A percentile compares a stretch with the other conserved stretches of the same genome.
Evolutionary conservation across 1,140 invertebrate species (phyloP).

Genomic region (Psix sp.): DNA sequence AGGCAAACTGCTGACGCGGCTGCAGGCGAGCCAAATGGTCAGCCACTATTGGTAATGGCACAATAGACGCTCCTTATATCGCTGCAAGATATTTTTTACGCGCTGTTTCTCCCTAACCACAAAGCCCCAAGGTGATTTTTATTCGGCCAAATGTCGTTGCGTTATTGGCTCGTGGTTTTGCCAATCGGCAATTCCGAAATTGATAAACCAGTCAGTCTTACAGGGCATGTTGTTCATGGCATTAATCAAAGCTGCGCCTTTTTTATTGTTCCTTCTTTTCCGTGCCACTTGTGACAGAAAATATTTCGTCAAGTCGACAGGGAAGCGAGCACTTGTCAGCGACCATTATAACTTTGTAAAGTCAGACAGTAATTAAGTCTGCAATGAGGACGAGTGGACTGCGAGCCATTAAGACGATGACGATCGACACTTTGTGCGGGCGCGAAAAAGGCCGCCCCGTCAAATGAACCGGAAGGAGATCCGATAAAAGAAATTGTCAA

Average conservation of each 20-base stretch:
- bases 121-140: slow-evolving; percentile 55
- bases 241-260: no score
- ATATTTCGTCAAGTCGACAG: no score
- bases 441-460: slow-evolving; percentile 71
- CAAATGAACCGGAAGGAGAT: slow-evolving; percentile 75
- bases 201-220: no score
- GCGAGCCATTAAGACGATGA: slow-evolving; percentile 73
- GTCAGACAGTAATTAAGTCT: slow-evolving; percentile 77
- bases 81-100: slow-evolving; percentile 77
- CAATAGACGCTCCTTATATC: slow-evolving; percentile 76
- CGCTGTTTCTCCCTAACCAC: slow-evolving; percentile 61
- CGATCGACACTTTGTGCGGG: slow-evolving; percentile 76
- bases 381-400: slow-evolving; percentile 76
- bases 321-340: slow-evolving; percentile 65
- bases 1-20: slow-evolving; percentile 74
- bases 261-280: no score
- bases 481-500: slow-evolving; percentile 76
- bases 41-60: slow-evolving; percentile 75
- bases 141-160: slow-evolving; percentile 32
- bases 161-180: slow-evolving; percentile 27
- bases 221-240: no score
- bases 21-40: slow-evolving; percentile 75
- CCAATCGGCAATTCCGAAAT: slow-evolving; percentile 3
- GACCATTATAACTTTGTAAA: slow-evolving; percentile 76
- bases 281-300: no score